Evolutionary conservation across 2,888 invertebrate genomes (phyloP).

Genomic region (Chymomyza procnemis): DNA sequence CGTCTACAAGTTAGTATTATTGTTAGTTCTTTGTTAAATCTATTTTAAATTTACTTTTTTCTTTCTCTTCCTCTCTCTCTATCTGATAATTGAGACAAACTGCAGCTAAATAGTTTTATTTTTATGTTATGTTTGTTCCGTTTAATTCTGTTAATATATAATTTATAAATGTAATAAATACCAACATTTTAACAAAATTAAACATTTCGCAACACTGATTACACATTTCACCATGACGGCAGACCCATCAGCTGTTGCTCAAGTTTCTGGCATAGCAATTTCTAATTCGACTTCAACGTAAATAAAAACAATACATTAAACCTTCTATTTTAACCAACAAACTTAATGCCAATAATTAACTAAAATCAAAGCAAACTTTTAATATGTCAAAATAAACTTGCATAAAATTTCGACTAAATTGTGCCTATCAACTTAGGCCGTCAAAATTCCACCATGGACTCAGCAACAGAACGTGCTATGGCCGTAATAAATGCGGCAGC

Average conservation of each 20-base stretch:
- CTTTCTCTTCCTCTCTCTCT: too few relatives aligned
- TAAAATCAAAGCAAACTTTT: background rate
- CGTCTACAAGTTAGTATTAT: background rate
- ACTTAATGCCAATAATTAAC: background rate
- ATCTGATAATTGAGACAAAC: too few relatives aligned
- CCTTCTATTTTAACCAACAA: background rate
- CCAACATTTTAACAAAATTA: background rate
- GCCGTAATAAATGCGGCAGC: background rate
- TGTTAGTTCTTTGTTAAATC: background rate
- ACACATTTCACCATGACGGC: background rate
- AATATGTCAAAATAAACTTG: background rate
- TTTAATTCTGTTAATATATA: too few relatives aligned
- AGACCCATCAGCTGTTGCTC: background rate
- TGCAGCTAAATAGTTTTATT: too few relatives aligned
- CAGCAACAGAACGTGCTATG: constrained; percentile 12
- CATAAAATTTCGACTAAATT: background rate
- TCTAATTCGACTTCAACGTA: background rate
- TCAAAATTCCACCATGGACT: constrained; percentile 23
- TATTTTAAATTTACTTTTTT: too few relatives aligned
- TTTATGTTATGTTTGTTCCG: too few relatives aligned
- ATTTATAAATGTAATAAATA: background rate
- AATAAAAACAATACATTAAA: background rate
- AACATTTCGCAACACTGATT: background rate
- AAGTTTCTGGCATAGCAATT: background rate
- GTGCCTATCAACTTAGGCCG: background rate